A percentile compares a stretch with the other conserved stretches of the same genome.
Conservation (phyloP, 1,140 invertebrate genomes). For the Lepidotrigona ventralis region DNA sequence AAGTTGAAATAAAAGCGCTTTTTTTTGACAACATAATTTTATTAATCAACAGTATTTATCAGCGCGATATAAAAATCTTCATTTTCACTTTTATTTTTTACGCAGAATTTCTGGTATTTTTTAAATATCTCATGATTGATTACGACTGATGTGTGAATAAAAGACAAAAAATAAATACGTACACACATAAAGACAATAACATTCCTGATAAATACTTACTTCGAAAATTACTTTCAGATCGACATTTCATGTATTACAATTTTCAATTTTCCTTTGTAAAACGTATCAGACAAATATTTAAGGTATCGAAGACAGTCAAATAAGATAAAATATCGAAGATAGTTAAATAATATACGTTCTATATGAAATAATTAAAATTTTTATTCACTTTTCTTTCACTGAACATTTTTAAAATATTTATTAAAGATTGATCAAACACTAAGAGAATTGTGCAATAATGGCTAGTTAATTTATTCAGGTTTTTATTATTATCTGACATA, state of each 20-base stretch:
- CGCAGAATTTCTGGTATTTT: not conserved
- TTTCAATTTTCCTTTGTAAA: not conserved
- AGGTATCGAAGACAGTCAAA: not conserved
- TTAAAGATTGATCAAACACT: not conserved
- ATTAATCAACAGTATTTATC: not conserved
- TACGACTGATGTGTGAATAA: too few relatives aligned
- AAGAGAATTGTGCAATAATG: not conserved
- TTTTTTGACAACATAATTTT: conserved; percentile 13
- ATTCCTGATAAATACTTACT: too few relatives aligned
- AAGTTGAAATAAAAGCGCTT: conserved; percentile 23
- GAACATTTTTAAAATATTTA: not conserved
- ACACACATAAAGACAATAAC: too few relatives aligned
- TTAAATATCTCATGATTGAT: not conserved
- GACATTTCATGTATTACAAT: too few relatives aligned
- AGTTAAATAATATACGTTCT: not conserved
- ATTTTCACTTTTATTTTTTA: not conserved
- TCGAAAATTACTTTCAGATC: too few relatives aligned
- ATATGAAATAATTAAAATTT: not conserved
- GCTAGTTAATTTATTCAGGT: too few relatives aligned
- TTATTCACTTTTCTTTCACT: not conserved
- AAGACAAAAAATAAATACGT: too few relatives aligned
- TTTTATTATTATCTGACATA: too few relatives aligned
- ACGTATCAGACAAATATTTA: not conserved
- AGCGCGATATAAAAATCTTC: not conserved
- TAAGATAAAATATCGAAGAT: not conserved